Evolutionary conservation across 2,113 vertebrate genomes (phyloP), one percentile per base, ranked within the genome.

Genomic region (Syrrhaptes paradoxus): DNA sequence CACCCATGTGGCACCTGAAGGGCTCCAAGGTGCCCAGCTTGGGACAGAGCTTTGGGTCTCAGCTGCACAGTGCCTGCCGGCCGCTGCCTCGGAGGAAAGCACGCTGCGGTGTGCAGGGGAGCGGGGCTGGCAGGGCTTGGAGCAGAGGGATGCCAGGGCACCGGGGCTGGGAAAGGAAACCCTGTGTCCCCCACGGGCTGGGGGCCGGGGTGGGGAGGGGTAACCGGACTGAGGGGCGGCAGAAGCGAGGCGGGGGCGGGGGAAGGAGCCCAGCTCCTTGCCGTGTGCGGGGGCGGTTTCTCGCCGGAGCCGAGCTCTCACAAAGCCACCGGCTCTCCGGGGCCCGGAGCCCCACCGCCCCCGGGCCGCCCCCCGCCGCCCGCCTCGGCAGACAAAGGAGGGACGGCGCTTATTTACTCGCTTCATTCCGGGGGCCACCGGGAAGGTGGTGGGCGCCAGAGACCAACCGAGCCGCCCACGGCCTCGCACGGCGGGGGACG

Each of bases 361-460:
- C 89, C 70, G 72, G 87, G 87, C 74, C 54, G 51, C 73, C 90
- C 87, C 89, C 67, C 78, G 62, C 87, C 83, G 78, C 68, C 67
- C 51, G 77, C 62, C 80, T 57, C 67, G 87, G 70, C 70, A 95
- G 85, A 97, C 96, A 97, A 96, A 97, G 96, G 94, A 95, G 62
- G 19, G 58, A 91, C 85, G 57, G 75, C 36, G 38, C 54, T 75
- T 63, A 54, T 75, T 87, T 86, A 90, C 80, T 81, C 75, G 16
- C 90, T 74, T 48, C 77, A 62, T 90, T 61, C 46, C 45, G 59
- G 15, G 71, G 84, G 62, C 74, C 49, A 71, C 34, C 61, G 51
- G 17, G 31, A 70, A 15, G 17, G 26, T 6, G 49, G 25, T 3
- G 66, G 25, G 34, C 71, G 12, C 38, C n/a, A n/a, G n/a, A n/a